Evolutionary conservation across 2,797 vertebrate species (phyloP), one percentile per base, ranked within the genome.

Genomic region (Phaenicophaeus curvirostris): DNA sequence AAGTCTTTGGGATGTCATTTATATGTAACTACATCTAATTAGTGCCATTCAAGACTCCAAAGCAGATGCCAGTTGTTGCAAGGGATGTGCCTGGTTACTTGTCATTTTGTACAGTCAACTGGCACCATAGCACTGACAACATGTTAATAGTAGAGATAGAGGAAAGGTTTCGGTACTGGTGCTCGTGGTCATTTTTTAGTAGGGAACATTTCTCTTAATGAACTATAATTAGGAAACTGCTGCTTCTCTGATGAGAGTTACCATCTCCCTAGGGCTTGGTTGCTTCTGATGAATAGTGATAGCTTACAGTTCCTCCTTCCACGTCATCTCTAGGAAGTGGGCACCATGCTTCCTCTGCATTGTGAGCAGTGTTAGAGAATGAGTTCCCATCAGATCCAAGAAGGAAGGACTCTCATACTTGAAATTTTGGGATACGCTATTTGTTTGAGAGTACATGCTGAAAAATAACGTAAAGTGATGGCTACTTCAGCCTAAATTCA

Each of bases 21-120:
- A 73, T 97, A 74, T 96, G 94, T 96, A 97, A 96, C 96, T 95
- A 53, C 96, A 95, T 85, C 96, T 96, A 97, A 97, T 97, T 97
- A 97, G 93, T 94, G 94, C 93, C 95, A 97, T 97, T 97, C 96
- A 97, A 96, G 94, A 88, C 96, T 97, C 91, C 85, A 71, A 77
- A 95, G 85, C 95, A 96, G 95, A 96, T 97, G 95, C 95, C 94
- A 94, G 95, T 96, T 94, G 90, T 96, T 95, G 93, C 85, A 96
- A 82, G 85, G 95, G 91, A 90, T 93, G 87, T 93, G 95, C 89
- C 94, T 80, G 89, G 95, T 18, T 95, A 74, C 83, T 75, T 93
- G 95, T 96, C 89, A 71, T 94, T 97, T 93, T 71, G 44, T 79
- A 39, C 72, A 93, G 89, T 96, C 87, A 93, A 90, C 89, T 86